Evolutionary conservation across 2,888 invertebrate species (phyloP).

Genomic region (Napeogenes sylphis): DNA sequence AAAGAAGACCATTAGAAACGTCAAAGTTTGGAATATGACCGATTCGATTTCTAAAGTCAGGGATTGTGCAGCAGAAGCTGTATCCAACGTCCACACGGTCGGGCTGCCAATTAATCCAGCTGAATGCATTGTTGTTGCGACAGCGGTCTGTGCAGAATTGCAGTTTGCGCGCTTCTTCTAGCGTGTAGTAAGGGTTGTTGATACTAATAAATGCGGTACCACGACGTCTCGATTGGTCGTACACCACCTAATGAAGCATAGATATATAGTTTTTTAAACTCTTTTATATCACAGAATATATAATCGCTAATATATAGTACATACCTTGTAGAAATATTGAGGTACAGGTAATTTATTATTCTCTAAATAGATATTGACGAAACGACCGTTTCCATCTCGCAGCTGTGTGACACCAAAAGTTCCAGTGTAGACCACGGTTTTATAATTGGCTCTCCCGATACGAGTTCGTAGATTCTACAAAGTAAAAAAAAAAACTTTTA

Average conservation of each 20-base stretch:
- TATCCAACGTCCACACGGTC: conserved; percentile 74
- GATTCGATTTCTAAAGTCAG: conserved; percentile 74
- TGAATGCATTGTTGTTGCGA: conserved; percentile 75
- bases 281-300: background rate
- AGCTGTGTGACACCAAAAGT: conserved; percentile 78
- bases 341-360: conserved; percentile 61
- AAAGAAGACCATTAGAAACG: conserved; percentile 57
- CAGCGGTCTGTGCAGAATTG: conserved; percentile 74
- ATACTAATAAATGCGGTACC: conserved; percentile 80
- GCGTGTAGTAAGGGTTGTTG: conserved; percentile 79
- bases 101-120: conserved; percentile 79
- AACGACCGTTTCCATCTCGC: conserved; percentile 55
- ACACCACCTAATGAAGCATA: conserved; percentile 62
- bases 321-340: conserved; percentile 65
- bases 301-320: background rate
- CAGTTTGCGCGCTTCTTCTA: conserved; percentile 52
- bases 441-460: conserved; percentile 48
- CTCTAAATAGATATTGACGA: conserved; percentile 63
- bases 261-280: background rate
- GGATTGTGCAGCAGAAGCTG: conserved; percentile 80
- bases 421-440: conserved; percentile 78
- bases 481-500: too few relatives aligned
- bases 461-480: conserved; percentile 38
- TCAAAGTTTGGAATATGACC: conserved; percentile 74
- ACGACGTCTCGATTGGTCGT: conserved; percentile 65